Evolutionary conservation across 2,797 vertebrate genomes (phyloP), one percentile per base, ranked within the genome.

Genomic region (Naso thynnoides): DNA sequence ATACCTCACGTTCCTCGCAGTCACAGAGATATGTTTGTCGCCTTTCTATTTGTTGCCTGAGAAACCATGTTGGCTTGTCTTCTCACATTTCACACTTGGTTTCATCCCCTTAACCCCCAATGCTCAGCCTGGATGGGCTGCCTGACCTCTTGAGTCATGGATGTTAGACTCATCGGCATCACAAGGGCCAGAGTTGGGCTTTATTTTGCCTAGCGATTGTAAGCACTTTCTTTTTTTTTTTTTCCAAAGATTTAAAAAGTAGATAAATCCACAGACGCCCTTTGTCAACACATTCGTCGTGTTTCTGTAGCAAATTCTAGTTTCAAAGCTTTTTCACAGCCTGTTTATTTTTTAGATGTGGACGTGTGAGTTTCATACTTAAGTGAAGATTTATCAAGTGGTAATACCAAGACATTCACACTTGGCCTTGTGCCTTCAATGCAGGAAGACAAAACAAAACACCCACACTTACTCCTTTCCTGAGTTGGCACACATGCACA

Each of bases 81-180:
- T 93, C 92, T 93, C 92, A 93, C 90, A 88, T 93, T 93, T 91
- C 92, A 93, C 92, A 93, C 91, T 91, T 89, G 90, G 91, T 86
- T 93, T 92, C 91, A 91, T 92, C 87, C 90, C 90, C 86, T 92
- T 93, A 91, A 91, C 92, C 88, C 82, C 83, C 70, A 78, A 75
- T 76, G 85, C 85, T 87, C 81, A 63, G 86, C 64, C 64, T 75
- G 71, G 84, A 87, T 75, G 68, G 85, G 84, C 80, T 60, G 80
- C 88, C 81, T 88, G 88, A 92, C 92, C 91, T 79, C 83, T 89
- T 61, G 85, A 92, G 88, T 90, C 91, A 92, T 71, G 88, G 83
- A 88, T 89, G 90, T 91, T 89, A 87, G 73, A 80, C 69, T 88
- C 88, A 83, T 81, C 47, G 78, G 62, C 85, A 86, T 88, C 82